Base-by-base conservation (phyloP, 2,888 invertebrate species). In the Dynastes tityus region DNA sequence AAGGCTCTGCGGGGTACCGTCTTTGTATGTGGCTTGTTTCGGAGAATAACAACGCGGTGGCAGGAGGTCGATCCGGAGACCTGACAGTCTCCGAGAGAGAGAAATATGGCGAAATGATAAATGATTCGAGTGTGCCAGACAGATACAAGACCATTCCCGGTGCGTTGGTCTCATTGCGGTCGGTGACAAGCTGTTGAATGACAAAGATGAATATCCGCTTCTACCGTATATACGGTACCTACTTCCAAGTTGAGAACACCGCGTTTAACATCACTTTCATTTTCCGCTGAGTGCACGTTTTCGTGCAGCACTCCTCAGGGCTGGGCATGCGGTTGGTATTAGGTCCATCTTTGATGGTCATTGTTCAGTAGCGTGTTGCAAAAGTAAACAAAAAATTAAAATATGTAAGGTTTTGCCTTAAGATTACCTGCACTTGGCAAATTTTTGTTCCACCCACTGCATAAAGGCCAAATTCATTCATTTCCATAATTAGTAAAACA, bases 101-200 rank as follows among this genome's bases (percentile, higher is more conserved):
- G 85, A 86, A 86, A 86, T 86, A 86, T 85, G 84, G 85, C 84
- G 80, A 86, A 85, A 86, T 88, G 87, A 88, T 87, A 87, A 87
- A 88, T 87, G 87, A 83, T 83, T 81, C 83, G 84, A 85, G 84
- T 87, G 87, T 84, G 85, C 84, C 85, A 85, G 87, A 86, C 86
- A 86, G 86, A 87, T 86, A 86, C 85, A 85, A 83, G 84, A 83
- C 85, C 84, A 85, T 84, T 74, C 83, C 71, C 83, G 81, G 79
- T 80, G 84, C 84, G 84, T 86, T 85, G 87, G 87, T 86, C 86
- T 84, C 83, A 84, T 85, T 84, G 84, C 83, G 86, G 86, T 85
- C 83, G 80, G 83, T 86, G 87, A 86, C 87, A 87, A 86, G 86
- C 86, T 86, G 87, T 85, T 87, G 86, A 87, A 86, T 85, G 87